Evolutionary conservation across 2,113 vertebrate species (phyloP).

Genomic region (Patagioenas fasciata): DNA sequence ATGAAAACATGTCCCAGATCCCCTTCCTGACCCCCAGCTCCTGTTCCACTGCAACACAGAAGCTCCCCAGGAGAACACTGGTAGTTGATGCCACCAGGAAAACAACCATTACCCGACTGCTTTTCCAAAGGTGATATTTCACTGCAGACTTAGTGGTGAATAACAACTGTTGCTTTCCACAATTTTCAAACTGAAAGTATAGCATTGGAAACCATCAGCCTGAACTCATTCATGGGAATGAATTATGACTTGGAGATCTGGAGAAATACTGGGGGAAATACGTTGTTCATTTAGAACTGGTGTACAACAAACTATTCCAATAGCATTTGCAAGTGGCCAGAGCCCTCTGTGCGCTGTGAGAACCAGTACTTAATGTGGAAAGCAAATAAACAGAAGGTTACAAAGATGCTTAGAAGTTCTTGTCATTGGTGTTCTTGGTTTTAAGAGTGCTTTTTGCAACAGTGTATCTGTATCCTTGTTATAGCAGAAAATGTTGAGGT

Average conservation of each 20-base stretch:
- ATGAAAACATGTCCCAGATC: neutral
- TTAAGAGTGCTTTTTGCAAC: neutral
- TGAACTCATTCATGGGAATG: neutral
- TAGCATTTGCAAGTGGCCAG: neutral
- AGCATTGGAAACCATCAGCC: neutral
- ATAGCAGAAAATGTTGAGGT: neutral
- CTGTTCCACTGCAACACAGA: neutral
- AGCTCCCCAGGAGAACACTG: neutral
- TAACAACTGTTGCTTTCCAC: neutral
- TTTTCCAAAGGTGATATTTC: neutral
- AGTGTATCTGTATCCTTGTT: neutral
- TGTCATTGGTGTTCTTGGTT: neutral
- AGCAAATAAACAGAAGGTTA: neutral
- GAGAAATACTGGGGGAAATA: neutral
- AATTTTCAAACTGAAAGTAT: neutral
- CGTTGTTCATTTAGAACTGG: neutral
- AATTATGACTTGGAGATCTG: neutral
- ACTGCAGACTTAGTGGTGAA: neutral
- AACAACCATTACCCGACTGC: neutral
- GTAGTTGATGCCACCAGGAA: neutral
- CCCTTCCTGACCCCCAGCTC: neutral
- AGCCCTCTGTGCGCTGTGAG: neutral
- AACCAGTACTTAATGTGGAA: neutral
- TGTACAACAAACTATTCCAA: neutral
- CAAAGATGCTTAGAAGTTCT: neutral